Percentiles rank a stretch among this genome's conserved stretches.
phyloP scores from a whole-genome alignment of 2,113 vertebrate genomes.

The Junco hyemalis region DNA sequence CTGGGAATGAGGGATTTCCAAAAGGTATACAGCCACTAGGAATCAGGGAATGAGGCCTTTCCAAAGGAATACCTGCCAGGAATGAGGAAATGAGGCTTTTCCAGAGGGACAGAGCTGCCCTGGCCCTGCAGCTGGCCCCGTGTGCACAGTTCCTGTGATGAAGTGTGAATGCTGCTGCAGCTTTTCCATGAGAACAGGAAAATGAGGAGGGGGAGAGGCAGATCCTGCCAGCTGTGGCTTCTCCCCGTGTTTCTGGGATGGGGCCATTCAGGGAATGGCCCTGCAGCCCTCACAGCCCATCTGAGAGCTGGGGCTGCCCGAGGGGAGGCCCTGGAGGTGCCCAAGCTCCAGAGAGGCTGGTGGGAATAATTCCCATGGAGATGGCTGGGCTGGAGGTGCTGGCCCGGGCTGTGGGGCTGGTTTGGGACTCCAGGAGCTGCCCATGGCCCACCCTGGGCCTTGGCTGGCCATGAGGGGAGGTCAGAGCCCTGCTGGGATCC shows the following conservation, averaged over 20 bases:
- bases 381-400: not conserved
- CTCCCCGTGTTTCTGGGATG: not conserved
- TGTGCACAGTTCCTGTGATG: not conserved
- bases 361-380: not conserved
- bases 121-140: not conserved
- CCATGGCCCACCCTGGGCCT: not conserved
- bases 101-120: not conserved
- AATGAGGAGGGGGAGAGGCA: not conserved
- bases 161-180: slow-evolving; percentile 7
- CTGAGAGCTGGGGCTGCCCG: not conserved
- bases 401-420: not conserved
- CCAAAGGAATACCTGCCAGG: no score
- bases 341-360: not conserved
- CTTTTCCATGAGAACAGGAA: not conserved
- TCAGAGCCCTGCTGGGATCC: not conserved
- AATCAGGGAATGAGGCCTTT: not conserved
- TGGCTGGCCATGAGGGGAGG: not conserved
- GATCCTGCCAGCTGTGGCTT: not conserved
- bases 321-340: not conserved
- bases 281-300: accelerated
- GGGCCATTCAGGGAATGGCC: not conserved
- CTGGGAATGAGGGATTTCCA: not conserved
- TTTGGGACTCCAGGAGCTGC: not conserved
- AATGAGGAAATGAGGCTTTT: accelerated
- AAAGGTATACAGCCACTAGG: no score